Evolutionary conservation across 2,113 vertebrate species (phyloP), one percentile per base, ranked within the genome.

Genomic region (Rhea pennata): DNA sequence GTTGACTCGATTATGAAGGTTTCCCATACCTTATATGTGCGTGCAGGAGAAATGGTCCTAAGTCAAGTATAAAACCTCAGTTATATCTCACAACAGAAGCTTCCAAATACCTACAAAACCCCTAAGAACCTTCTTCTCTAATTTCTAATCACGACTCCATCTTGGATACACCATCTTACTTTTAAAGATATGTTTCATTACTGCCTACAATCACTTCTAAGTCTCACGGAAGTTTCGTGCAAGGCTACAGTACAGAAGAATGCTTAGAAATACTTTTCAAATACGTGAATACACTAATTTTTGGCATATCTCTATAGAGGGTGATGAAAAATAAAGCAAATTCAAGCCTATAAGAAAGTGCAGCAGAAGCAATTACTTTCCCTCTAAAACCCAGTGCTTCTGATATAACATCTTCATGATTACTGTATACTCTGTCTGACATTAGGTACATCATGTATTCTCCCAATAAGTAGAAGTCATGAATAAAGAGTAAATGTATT

Each of bases 1-100:
- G 15, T n/a, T 67, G 20, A 81, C 22, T 17, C 77, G 33, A 80
- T 54, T 31, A 62, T 9, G 87, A 92, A 73, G 44, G 70, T 22
- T 36, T 56, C 15, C 12, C 15, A 3, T 20, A 66, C 16, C 17
- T 50, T 64, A 8, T 71, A 5, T 5, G 1, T 12, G 14, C 19
- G 1, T 5, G 4, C 3, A 2, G 36, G 39, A 3, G 2, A 64
- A 72, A 42, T 4, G 1, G 22, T 78, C 21, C 31, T 59, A 64
- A 5, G 4, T 56, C 19, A 87, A 9, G 70, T 2, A 67, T 5
- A 64, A 76, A 78, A 29, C 2, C 8, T 13, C 21, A 79, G 58
- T 21, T 14, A 9, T 9, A 23, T 19, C 3, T 71, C 67, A 74
- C 0, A 87, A 12, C 14, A 84, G 80, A 87, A 84, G 21, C 59